Conservation (phyloP, 2,888 invertebrate genomes). For the Zhuqinia jingwanae region DNA sequence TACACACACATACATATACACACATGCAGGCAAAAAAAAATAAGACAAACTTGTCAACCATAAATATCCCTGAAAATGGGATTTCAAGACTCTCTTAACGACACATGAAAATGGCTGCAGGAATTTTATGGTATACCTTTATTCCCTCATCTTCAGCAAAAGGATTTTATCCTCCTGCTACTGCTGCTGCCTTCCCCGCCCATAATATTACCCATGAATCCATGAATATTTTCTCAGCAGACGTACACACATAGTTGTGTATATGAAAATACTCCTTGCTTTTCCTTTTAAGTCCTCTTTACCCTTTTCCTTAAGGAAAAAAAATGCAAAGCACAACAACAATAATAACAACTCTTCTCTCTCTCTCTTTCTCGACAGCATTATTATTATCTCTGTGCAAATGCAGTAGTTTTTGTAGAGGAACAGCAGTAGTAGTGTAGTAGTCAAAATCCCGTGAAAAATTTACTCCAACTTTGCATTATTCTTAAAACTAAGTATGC, state of each 20-base stretch:
- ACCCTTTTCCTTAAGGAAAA: background rate
- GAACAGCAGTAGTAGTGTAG: no score
- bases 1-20: no score
- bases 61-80: conserved; percentile 72
- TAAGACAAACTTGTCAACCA: conserved; percentile 73
- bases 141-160: background rate
- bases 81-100: conserved; percentile 72
- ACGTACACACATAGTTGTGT: background rate
- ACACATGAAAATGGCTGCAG: conserved; percentile 59
- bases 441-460: conserved; percentile 55
- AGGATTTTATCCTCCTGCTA: background rate
- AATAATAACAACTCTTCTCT: background rate
- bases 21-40: conserved; percentile 28
- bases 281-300: background rate
- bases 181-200: conserved; percentile 25
- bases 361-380: background rate
- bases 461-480: conserved; percentile 46
- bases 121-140: background rate
- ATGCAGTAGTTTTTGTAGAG: no score
- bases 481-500: background rate
- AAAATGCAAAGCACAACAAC: conserved; percentile 12
- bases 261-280: background rate
- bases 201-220: conserved; percentile 62
- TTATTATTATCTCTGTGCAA: conserved; percentile 24
- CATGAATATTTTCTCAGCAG: conserved; percentile 52